These are phyloP conservation scores for Pterocles gutturalis DNA, from an alignment of 2,113 vertebrate species.

Conservation along the genomic window DNA sequence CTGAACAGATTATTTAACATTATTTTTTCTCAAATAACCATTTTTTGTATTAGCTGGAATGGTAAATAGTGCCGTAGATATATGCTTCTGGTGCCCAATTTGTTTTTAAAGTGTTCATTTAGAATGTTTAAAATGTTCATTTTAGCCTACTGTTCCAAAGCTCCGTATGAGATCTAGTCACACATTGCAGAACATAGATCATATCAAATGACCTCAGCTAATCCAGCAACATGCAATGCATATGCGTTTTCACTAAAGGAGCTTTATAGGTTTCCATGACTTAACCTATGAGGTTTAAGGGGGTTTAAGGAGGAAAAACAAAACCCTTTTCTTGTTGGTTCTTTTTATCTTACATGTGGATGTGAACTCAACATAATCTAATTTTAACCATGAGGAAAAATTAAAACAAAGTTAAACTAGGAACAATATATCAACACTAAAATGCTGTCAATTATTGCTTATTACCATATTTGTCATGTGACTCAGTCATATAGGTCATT, in stretches of 20 bases:
- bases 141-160: slow-evolving; percentile 47
- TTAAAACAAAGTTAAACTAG: slow-evolving; percentile 1
- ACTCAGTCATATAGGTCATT: not conserved
- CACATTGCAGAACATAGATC: slow-evolving; percentile 42
- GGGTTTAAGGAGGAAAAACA: slow-evolving; percentile 37
- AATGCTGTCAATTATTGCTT: slow-evolving; percentile 3
- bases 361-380: not conserved
- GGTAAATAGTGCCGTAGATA: not conserved
- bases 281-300: slow-evolving; percentile 43
- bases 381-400: slow-evolving; percentile 32
- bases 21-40: slow-evolving; percentile 32
- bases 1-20: slow-evolving; percentile 27
- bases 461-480: not conserved
- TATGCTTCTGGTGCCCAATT: slow-evolving; percentile 31
- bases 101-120: slow-evolving; percentile 43
- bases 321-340: slow-evolving; percentile 37
- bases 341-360: slow-evolving; percentile 21
- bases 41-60: slow-evolving; percentile 30
- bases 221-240: slow-evolving; percentile 28
- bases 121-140: slow-evolving; percentile 36
- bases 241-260: slow-evolving; percentile 20
- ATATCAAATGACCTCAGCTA: slow-evolving; percentile 54
- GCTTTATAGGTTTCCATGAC: slow-evolving; percentile 59
- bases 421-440: slow-evolving; percentile 20
- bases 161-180: not conserved